A percentile compares a stretch with the other conserved stretches of the same genome.
phyloP scores from a whole-genome alignment of 35 echinoderm and acorn worm genomes.

The Nesometra sesokonis region DNA sequence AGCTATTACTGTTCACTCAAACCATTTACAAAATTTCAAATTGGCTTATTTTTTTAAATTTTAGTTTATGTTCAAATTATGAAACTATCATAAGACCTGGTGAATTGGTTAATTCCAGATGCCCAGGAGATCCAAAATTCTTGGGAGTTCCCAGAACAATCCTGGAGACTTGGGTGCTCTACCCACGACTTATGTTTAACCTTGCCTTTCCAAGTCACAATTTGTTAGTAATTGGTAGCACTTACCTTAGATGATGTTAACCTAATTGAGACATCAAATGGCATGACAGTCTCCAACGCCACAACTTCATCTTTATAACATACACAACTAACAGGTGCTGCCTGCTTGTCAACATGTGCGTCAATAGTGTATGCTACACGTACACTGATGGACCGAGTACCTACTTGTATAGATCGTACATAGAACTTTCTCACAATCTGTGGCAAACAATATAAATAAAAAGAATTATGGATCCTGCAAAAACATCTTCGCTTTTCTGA shows the following conservation, averaged over 20 bases:
- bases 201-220: too few relatives aligned
- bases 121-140: too few relatives aligned
- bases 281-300: conserved; percentile 51
- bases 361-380: conserved; percentile 69
- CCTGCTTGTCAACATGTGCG: conserved; percentile 17
- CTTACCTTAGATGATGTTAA: conserved; percentile 75
- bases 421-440: conserved; percentile 73
- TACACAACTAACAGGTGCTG: conserved; percentile 39
- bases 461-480: too few relatives aligned
- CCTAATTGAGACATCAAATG: conserved; percentile 89
- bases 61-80: too few relatives aligned
- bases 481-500: background rate
- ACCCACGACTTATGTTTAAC: too few relatives aligned
- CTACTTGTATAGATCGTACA: conserved; percentile 59
- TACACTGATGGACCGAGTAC: conserved; percentile 43
- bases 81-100: too few relatives aligned
- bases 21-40: too few relatives aligned
- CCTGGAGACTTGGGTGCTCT: too few relatives aligned
- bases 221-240: background rate
- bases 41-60: too few relatives aligned
- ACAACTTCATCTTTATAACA: conserved; percentile 64
- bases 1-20: too few relatives aligned
- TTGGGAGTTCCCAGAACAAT: too few relatives aligned
- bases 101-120: too few relatives aligned
- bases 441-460: background rate